phyloP scores from a whole-genome alignment of 2,797 vertebrate genomes.

The Sandelia bainsii region DNA sequence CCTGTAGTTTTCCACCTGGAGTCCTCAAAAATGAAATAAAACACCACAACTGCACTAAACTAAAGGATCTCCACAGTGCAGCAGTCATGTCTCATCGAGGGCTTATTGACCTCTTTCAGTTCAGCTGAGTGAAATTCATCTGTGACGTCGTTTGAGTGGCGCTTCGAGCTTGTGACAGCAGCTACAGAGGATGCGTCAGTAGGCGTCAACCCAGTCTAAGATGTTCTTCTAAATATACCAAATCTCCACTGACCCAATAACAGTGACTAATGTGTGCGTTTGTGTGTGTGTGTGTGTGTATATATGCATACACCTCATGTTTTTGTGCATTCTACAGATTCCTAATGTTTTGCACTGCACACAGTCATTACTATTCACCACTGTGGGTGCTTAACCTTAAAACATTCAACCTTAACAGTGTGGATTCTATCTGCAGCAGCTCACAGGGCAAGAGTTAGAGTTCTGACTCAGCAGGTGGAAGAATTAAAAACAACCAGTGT shows the following conservation, averaged over 20 bases:
- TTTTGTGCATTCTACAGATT: conserved; percentile 4
- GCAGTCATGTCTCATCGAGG: background rate
- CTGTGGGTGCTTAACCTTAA: conserved; percentile 11
- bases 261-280: conserved; percentile 36
- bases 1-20: background rate
- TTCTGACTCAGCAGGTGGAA: background rate
- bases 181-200: conserved; percentile 18
- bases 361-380: conserved; percentile 5
- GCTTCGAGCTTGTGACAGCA: conserved; percentile 18
- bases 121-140: background rate
- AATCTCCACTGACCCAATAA: conserved; percentile 49
- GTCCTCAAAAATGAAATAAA: background rate
- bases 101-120: background rate
- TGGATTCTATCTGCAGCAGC: background rate
- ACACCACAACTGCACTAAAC: background rate
- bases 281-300: background rate
- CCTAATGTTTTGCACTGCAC: background rate
- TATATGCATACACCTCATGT: conserved; percentile 35
- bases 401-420: background rate
- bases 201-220: conserved; percentile 18
- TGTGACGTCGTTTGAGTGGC: background rate
- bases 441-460: background rate
- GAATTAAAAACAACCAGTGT: background rate
- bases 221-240: conserved; percentile 57
- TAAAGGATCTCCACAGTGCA: background rate